Evolutionary conservation across 2,797 vertebrate genomes (phyloP), one percentile per base, ranked within the genome.

Genomic region (Tiaroga cobitis): DNA sequence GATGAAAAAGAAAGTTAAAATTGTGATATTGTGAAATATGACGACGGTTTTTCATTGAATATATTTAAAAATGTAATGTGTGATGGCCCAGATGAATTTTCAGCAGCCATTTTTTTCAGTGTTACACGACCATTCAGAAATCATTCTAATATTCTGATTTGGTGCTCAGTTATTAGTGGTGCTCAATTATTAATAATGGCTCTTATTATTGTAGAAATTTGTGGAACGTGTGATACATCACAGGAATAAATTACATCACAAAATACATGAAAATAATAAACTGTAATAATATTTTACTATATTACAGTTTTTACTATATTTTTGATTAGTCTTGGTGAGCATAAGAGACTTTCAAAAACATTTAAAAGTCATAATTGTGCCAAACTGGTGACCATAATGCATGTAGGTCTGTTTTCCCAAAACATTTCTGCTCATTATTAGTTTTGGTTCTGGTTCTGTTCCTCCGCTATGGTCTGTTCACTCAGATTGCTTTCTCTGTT

Each of bases 401-500:
- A 63, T 3, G 3, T 43, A 29, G 39, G 37, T 41, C 24, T 46
- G 41, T 43, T 43, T 2, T 32, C 68, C 67, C n/a, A 18, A 75
- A 49, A 65, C 29, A 82, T 51, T 46, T 8, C 19, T 29, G 37
- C 32, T 37, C 15, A 24, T 85, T 24, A 21, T 13, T 21, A 63
- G 56, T 87, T 85, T 46, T 13, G 72, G n/a, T 70, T 85, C 18
- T 13, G 72, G n/a, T 70, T 85, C 18, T 56, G 56, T 72, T 67
- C 37, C 26, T 80, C 34, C 1, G 37, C 82, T 8, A 54, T 29
- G 65, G 63, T 84, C 80, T 74, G 65, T 65, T 84, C 43, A 26
- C 32, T 81, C 82, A 51, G 51, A 51, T 76, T 87, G 86, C n/a
- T 84, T 43, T 84, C 68, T 2, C n/a, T 70, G 72, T 81, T n/a